A percentile compares a stretch with the other conserved stretches of the same genome.
Evolutionary conservation across 2,797 vertebrate genomes (phyloP).

Genomic region (Micromesistius poutassou): DNA sequence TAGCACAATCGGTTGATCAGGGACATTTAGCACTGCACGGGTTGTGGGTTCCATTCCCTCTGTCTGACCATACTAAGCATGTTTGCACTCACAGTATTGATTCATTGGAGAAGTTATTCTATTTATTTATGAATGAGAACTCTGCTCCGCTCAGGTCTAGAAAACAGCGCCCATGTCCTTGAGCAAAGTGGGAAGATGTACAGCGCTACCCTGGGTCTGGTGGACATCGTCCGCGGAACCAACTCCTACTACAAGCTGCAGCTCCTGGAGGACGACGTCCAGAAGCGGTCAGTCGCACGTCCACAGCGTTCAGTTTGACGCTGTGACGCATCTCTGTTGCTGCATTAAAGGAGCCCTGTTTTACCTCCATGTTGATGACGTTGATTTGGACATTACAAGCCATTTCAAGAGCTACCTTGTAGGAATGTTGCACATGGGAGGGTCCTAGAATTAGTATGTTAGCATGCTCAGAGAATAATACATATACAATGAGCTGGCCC

Average conservation of each 20-base stretch:
- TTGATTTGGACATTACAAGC: too few relatives aligned
- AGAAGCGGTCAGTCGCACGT: conserved; percentile 78
- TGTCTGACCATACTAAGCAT: not conserved
- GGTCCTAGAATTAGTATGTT: too few relatives aligned
- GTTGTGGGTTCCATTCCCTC: not conserved
- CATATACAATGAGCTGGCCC: too few relatives aligned
- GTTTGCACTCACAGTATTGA: not conserved
- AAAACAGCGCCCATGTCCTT: conserved; percentile 91
- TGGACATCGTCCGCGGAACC: conserved; percentile 92
- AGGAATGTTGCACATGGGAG: too few relatives aligned
- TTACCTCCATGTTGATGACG: too few relatives aligned
- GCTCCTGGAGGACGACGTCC: conserved; percentile 91
- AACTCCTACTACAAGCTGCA: conserved; percentile 99
- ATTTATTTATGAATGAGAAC: not conserved
- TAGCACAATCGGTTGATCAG: not conserved
- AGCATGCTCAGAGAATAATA: too few relatives aligned
- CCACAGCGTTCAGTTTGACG: not conserved
- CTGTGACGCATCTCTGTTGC: too few relatives aligned
- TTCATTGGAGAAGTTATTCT: not conserved
- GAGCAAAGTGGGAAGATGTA: conserved; percentile 94
- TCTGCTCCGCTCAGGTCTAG: conserved; percentile 75
- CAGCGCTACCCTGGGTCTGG: conserved; percentile 92
- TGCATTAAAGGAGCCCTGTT: too few relatives aligned
- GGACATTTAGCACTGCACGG: not conserved
- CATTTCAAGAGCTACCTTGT: too few relatives aligned